Evolutionary conservation across 2,888 invertebrate genomes (phyloP).

Genomic region (Drosophila emarginata): DNA sequence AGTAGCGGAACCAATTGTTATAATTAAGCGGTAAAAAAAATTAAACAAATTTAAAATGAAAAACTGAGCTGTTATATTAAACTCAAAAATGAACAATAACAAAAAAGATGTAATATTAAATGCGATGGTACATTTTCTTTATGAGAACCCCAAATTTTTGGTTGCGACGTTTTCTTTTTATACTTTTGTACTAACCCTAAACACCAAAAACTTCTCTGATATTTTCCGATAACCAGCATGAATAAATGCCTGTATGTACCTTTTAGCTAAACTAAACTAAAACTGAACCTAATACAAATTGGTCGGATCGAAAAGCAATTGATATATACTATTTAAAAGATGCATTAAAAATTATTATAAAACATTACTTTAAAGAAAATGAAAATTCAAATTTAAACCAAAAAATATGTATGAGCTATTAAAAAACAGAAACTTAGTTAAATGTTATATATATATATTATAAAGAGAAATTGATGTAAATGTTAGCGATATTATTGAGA

Average conservation of each 20-base stretch:
- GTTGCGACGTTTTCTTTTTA: slow-evolving; percentile 62
- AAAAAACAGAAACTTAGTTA: slow-evolving; percentile 72
- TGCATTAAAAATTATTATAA: slow-evolving; percentile 31
- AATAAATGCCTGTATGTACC: slow-evolving; percentile 41
- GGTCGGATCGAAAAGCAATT: slow-evolving; percentile 24
- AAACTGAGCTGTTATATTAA: slow-evolving; percentile 70
- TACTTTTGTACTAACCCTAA: slow-evolving; percentile 68
- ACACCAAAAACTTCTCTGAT: slow-evolving; percentile 27
- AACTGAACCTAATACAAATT: slow-evolving; percentile 62
- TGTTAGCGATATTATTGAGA: slow-evolving; percentile 80
- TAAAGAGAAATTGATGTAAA: slow-evolving; percentile 74
- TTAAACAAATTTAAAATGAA: background rate
- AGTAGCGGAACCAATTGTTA: slow-evolving; percentile 80
- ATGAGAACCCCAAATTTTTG: slow-evolving; percentile 10
- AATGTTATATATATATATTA: slow-evolving; percentile 72
- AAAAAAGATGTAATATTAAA: slow-evolving; percentile 18
- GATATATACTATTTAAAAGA: slow-evolving; percentile 52
- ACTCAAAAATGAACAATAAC: slow-evolving; percentile 64
- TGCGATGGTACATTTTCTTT: slow-evolving; percentile 17
- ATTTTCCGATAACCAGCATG: background rate
- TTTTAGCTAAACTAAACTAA: slow-evolving; percentile 57
- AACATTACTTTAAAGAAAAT: slow-evolving; percentile 44
- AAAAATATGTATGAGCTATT: slow-evolving; percentile 56
- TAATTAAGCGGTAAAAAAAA: slow-evolving; percentile 60
- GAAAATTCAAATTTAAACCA: slow-evolving; percentile 29